Base-by-base conservation (phyloP, 92 coral and sea anemone species). In the Heteractis magnifica region DNA sequence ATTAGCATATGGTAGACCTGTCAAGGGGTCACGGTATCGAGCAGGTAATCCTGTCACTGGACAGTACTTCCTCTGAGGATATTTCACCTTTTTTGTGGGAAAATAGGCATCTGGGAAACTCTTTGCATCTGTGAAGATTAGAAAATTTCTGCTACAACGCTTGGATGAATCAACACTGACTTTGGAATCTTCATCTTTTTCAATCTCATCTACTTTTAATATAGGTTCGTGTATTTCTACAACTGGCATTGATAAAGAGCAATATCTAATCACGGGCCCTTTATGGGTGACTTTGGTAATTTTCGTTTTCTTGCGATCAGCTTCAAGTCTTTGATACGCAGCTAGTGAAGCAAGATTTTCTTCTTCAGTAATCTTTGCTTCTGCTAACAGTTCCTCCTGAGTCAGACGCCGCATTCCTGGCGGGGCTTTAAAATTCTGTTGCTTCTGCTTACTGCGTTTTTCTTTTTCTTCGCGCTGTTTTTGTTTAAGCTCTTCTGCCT, bases 1-100 rank as follows among this genome's bases (percentile, higher is more conserved):
- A 72, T 89, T 95, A 18, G 94, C 89, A 84, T 90, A 95, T 16
- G 98, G 97, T 65, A 95, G 75, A 59, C 95, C 95, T 48, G 98
- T 95, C 23, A 95, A 60, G 5, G 98, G 98, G 76, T 95, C 98
- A 0, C 87, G 93, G 56, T 95, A 95, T 50, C 87, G 84, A 6
- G 98, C 98, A 52, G 92, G 90, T 23, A 87, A 85, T 44, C 98
- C 98, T 6, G 98, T 95, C 14, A 95, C 98, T 4, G 98, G 98
- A 53, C 98, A 95, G 77, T 91, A 95, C 15, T 95, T 92, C 80
- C 85, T 90, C 77, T 93, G 98, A 6, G 95, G 98, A 60, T 74
- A 60, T 73, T 92, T 91, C 6, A 84, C 91, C 53, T 95, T 95
- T 49, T 95, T 93, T 12, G 85, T 81, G 41, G 98, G 93, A 71